Evolutionary conservation across 2,797 vertebrate genomes (phyloP).

Genomic region (Natrix natrix): DNA sequence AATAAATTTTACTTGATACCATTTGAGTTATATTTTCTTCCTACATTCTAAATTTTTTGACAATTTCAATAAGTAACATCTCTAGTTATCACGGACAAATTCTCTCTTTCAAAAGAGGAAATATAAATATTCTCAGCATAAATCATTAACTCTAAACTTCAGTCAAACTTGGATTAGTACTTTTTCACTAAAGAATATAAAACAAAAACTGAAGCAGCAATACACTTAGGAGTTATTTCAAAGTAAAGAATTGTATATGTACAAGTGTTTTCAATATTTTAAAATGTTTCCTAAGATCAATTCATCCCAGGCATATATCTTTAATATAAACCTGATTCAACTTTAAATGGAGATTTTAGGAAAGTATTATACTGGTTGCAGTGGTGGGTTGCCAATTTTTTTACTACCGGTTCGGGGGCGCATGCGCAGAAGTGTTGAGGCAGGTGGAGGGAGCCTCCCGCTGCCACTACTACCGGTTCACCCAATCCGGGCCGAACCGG

Average conservation of each 20-base stretch:
- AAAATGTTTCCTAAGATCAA: background rate
- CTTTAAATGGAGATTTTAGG: background rate
- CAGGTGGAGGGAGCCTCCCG: no score
- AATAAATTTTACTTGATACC: background rate
- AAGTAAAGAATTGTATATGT: background rate
- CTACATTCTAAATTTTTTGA: background rate
- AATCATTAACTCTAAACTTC: background rate
- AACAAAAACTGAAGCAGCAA: background rate
- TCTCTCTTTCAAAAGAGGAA: background rate
- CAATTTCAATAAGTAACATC: background rate
- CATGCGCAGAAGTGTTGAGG: no score
- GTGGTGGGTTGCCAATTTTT: no score
- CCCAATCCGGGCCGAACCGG: no score
- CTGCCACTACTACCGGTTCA: no score
- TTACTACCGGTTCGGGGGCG: no score
- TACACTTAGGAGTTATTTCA: background rate
- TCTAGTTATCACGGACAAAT: background rate
- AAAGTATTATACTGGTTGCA: background rate
- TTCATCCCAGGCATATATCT: background rate
- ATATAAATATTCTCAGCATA: background rate
- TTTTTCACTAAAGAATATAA: background rate
- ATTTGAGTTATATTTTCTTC: background rate
- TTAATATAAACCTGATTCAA: background rate
- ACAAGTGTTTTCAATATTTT: background rate
- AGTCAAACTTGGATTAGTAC: background rate